Evolutionary conservation across 1,140 invertebrate species (phyloP), one percentile per base, ranked within the genome.

Genomic region (Nasonia giraulti): DNA sequence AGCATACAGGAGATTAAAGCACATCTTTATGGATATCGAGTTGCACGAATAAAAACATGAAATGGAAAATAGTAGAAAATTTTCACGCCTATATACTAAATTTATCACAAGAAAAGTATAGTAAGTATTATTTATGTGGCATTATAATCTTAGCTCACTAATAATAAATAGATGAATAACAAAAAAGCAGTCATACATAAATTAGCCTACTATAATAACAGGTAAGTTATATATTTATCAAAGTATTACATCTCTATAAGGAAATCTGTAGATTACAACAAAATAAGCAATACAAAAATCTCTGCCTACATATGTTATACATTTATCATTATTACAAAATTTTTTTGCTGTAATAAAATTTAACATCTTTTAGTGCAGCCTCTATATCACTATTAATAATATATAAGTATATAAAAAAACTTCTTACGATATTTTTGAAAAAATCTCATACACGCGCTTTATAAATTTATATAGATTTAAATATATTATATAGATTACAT

Each of bases 51-150:
- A 80, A 80, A 71, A 80, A 69, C 55, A 55, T 81, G 33, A 73
- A 62, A 62, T 55, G 5, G 73, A 50, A 81, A 81, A 23, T 71
- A 50, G 40, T 73, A 74, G 8, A 81, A 81, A 81, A 81, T 33
- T 33, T 47, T 33, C 8, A 81, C 50, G 69, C 69, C 44, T 81
- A 37, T 74, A 81, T 50, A 55, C 23, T 81, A 55, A 81, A 81
- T 50, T 50, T 81, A 81, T 81, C 80, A 81, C 80, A 81, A 73
- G 23, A 47, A 81, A 81, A 74, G 14, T 55, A 44, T 80, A 69
- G 10, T 44, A 75, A 2, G 40, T 20, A 71, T 80, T 44, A 27
- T 71, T 69, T 69, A 2, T 71, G 66, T 71, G 66, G 79, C 47
- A 71, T 80, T 71, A 31, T 6, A 4, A 17, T 23, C 17, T 71